A percentile compares a stretch with the other conserved stretches of the same genome.
Evolutionary conservation across 2,888 invertebrate genomes (phyloP).

Genomic region (Drosophila lacicola): DNA sequence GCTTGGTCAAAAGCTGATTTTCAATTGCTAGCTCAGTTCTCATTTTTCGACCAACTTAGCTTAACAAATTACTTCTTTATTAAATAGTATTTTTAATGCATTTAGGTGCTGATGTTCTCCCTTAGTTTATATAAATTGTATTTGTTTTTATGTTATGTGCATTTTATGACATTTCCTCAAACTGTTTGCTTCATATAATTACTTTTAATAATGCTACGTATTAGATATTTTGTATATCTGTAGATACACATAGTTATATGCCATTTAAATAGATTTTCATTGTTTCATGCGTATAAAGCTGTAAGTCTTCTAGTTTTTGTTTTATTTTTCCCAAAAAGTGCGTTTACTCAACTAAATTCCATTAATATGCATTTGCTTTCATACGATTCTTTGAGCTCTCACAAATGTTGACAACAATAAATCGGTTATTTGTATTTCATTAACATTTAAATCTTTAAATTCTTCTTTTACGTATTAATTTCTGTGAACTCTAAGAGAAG

Average conservation of each 20-base stretch:
- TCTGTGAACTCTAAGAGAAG: slow-evolving; percentile 32
- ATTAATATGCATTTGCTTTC: slow-evolving; percentile 44
- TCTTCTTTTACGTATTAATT: slow-evolving; percentile 44
- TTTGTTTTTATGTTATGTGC: slow-evolving; percentile 34
- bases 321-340: slow-evolving; percentile 60
- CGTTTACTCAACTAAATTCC: slow-evolving; percentile 75
- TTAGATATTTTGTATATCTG: slow-evolving; percentile 43
- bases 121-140: slow-evolving; percentile 6
- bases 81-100: slow-evolving; percentile 30
- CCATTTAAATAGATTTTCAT: slow-evolving; percentile 63
- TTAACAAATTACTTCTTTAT: slow-evolving; percentile 34
- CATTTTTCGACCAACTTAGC: slow-evolving; percentile 39
- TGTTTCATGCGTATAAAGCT: slow-evolving; percentile 77
- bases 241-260: slow-evolving; percentile 37
- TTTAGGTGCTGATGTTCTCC: slow-evolving; percentile 43
- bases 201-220: slow-evolving; percentile 72
- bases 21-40: slow-evolving; percentile 42
- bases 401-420: slow-evolving; percentile 64
- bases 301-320: slow-evolving; percentile 79
- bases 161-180: slow-evolving; percentile 48
- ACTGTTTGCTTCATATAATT: slow-evolving; percentile 45
- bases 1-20: slow-evolving; percentile 42
- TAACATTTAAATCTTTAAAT: slow-evolving; percentile 57
- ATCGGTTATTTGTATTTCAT: slow-evolving; percentile 31
- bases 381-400: slow-evolving; percentile 45